These are phyloP conservation scores for Myotis planiceps DNA, from an alignment of 2,797 vertebrate genomes.

Conservation along the genomic window DNA sequence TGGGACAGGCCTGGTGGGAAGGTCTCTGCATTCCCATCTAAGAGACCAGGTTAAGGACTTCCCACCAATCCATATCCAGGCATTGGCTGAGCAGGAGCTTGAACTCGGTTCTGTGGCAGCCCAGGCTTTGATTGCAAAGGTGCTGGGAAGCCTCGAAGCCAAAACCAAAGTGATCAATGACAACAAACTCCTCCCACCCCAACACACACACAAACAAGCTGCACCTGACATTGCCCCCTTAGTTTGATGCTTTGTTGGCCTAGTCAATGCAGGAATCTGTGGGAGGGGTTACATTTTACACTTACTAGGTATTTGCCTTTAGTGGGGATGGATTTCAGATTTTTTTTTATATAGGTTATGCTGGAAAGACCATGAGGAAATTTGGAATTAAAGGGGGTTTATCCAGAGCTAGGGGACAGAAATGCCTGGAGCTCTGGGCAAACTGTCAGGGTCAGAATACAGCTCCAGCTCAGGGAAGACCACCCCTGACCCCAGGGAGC, in stretches of 20 bases:
- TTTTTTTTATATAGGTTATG: neutral
- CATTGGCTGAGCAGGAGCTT: neutral
- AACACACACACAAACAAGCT: fast-evolving
- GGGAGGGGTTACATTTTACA: neutral
- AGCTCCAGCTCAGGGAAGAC: neutral
- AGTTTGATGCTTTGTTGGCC: neutral
- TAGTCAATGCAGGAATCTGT: neutral
- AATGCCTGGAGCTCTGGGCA: neutral
- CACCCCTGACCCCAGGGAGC: no score
- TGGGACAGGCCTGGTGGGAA: no score
- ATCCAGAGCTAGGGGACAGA: neutral
- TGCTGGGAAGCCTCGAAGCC: neutral
- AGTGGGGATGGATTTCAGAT: neutral
- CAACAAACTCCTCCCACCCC: neutral
- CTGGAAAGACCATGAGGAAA: neutral
- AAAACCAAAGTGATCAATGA: neutral
- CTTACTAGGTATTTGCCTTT: neutral
- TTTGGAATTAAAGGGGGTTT: neutral
- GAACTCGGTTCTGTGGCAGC: neutral
- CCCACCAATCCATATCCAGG: fast-evolving
- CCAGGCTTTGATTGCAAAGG: neutral
- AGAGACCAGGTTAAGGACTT: neutral
- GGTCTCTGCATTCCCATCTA: fast-evolving
- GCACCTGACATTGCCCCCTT: neutral
- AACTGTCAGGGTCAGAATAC: fast-evolving